A percentile compares a stretch with the other conserved stretches of the same genome.
These are phyloP conservation scores for Ammodytes marinus DNA, from an alignment of 2,113 vertebrate species.

Conservation along the genomic window DNA sequence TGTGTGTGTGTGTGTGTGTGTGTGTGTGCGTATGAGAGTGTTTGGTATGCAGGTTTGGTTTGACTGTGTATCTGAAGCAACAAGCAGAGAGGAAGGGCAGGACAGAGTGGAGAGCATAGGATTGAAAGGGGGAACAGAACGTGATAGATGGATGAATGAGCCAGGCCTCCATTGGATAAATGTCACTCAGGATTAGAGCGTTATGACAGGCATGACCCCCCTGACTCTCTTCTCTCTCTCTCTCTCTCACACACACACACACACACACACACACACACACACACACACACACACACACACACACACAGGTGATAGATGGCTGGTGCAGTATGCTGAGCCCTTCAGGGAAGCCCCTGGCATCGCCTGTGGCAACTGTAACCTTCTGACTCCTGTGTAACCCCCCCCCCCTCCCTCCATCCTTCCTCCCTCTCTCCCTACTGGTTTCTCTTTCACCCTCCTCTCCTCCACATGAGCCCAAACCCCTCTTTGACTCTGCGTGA, in stretches of 20 bases:
- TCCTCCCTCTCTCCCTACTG: slow-evolving; percentile 34
- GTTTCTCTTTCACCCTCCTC: slow-evolving; percentile 29
- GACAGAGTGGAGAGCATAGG: slow-evolving; percentile 52
- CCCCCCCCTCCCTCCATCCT: background rate
- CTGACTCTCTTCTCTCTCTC: slow-evolving; percentile 6
- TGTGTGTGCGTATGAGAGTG: slow-evolving; percentile 13
- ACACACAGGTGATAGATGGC: slow-evolving; percentile 70
- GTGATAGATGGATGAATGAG: slow-evolving; percentile 78
- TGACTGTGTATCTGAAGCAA: slow-evolving; percentile 66
- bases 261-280: slow-evolving; percentile 40
- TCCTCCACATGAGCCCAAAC: background rate
- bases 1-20: slow-evolving; percentile 15
- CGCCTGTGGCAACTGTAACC: slow-evolving; percentile 70
- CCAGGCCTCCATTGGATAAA: slow-evolving; percentile 73
- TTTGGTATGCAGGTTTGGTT: slow-evolving; percentile 61
- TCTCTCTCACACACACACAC: slow-evolving; percentile 20
- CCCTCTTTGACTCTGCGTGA: background rate
- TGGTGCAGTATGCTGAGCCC: slow-evolving; percentile 56
- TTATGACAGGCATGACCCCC: slow-evolving; percentile 71
- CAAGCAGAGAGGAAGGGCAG: slow-evolving; percentile 52
- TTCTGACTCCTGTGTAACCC: slow-evolving; percentile 34
- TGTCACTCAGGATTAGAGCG: slow-evolving; percentile 80
- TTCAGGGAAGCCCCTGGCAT: slow-evolving; percentile 72
- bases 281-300: slow-evolving; percentile 23
- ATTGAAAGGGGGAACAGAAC: slow-evolving; percentile 54